Base-by-base conservation (phyloP, 2,888 invertebrate species). In the Cremastinae sp. region DNA sequence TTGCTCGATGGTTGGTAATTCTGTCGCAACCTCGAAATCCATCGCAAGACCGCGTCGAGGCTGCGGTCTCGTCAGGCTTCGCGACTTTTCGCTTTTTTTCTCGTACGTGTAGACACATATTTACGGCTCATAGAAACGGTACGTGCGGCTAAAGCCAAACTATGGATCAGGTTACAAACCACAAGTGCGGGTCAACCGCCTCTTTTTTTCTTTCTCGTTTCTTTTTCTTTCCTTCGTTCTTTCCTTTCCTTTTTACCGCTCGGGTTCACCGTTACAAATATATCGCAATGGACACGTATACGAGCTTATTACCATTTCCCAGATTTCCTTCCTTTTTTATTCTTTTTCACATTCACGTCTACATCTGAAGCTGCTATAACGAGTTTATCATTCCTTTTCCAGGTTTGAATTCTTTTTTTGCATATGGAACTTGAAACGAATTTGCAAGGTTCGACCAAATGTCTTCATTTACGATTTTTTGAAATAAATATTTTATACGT, bases 131-230 rank as follows among this genome's bases (percentile, higher is more conserved):
- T 35, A 41, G 18, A n/a, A 37, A 28, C 10, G 10, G 39, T 41
- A 58, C 58, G 20, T 41, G 58, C 41, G 58, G 58, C 20, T 16
- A n/a, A 41, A 28, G 28, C 16, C 58, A 28, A 41, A 39, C 39
- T 20, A 58, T 58, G 58, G 58, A 58, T 62, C 64, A 41, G 51
- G 53, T 65, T 65, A 65, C 64, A 51, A 51, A 51, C 64, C 41
- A 14, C 64, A 62, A 58, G 39, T 43, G 53, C 39, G 64, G 53
- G 53, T 65, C 64, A 65, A 65, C 41, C 41, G 51, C 28, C 64
- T 16, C 28, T 28, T 5, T 28, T 28, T 28, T 5, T 5, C 28
- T 28, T 28, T 5, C 5, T 5, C 28, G n/a, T n/a, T 28, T 28
- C 2, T 28, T 28, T 28, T 5, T 28, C 5, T 28, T 28, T 28